phyloP scores from a whole-genome alignment of 2,888 invertebrate genomes.

The Belgica antarctica region DNA sequence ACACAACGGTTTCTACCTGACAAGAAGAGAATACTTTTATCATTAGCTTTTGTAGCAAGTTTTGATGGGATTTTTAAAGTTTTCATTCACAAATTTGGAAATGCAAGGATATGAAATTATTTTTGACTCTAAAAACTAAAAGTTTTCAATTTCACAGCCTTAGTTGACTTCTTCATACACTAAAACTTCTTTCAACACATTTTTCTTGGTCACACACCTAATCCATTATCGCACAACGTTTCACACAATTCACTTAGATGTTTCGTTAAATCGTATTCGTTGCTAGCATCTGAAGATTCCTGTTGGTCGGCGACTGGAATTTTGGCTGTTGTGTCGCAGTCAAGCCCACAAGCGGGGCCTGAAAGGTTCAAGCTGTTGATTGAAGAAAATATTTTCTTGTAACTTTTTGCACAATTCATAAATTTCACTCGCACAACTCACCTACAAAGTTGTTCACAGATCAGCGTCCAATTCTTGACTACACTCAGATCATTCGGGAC shows the following conservation, averaged over 20 bases:
- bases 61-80: too few relatives aligned
- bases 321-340: constrained; percentile 32
- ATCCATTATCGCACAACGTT: constrained; percentile 60
- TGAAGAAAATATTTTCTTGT: constrained; percentile 6
- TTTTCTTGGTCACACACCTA: constrained; percentile 58
- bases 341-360: constrained; percentile 50
- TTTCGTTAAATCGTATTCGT: background rate
- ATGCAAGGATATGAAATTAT: too few relatives aligned
- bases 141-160: constrained; percentile 8
- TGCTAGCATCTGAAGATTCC: background rate
- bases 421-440: constrained; percentile 50
- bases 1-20: constrained; percentile 27
- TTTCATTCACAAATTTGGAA: too few relatives aligned
- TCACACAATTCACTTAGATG: constrained; percentile 57
- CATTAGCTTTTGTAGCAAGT: too few relatives aligned
- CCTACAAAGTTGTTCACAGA: constrained; percentile 57
- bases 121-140: background rate
- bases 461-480: constrained; percentile 56
- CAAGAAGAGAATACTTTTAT: background rate
- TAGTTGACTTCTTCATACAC: background rate
- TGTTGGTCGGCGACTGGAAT: background rate
- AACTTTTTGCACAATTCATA: background rate
- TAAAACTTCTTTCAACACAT: background rate
- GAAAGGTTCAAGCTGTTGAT: constrained; percentile 48
- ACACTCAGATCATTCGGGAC: constrained; percentile 47